phyloP scores from a whole-genome alignment of 2,113 vertebrate species.

The Pontoporia blainvillei region DNA sequence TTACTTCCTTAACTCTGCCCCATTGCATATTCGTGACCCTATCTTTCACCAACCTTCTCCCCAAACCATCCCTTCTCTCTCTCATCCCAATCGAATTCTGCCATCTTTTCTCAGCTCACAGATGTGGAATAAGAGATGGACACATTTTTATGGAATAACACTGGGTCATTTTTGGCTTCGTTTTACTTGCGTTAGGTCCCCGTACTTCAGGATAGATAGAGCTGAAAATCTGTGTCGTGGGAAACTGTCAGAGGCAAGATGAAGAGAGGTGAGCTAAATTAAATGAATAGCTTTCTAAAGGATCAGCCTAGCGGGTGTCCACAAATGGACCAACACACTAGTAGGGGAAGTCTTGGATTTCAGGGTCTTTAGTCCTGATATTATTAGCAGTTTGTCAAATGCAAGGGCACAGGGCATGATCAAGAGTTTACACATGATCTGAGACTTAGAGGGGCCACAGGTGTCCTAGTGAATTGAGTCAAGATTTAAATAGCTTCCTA shows the following conservation, averaged over 20 bases:
- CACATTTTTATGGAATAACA: neutral
- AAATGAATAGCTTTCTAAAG: neutral
- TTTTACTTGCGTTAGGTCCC: neutral
- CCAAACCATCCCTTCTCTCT: neutral
- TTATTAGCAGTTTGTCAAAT: neutral
- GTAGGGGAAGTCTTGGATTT: neutral
- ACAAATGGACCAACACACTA: fast-evolving
- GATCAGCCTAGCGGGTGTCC: neutral
- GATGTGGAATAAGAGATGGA: neutral
- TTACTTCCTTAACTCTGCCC: neutral
- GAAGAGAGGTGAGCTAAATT: neutral
- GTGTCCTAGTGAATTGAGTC: neutral
- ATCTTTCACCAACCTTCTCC: no score
- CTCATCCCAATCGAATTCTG: no score
- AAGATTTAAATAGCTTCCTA: neutral
- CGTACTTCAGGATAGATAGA: neutral
- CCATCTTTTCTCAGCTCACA: no score
- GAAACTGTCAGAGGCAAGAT: neutral
- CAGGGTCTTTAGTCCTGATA: no score
- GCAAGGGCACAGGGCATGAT: neutral
- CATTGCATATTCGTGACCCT: fast-evolving
- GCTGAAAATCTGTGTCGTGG: neutral
- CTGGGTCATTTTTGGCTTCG: neutral
- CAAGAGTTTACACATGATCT: neutral
- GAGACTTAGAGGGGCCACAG: neutral